A percentile compares a stretch with the other conserved stretches of the same genome.
Conservation (phyloP, 2,113 vertebrate genomes). For the Paramormyrops kingsleyae region DNA sequence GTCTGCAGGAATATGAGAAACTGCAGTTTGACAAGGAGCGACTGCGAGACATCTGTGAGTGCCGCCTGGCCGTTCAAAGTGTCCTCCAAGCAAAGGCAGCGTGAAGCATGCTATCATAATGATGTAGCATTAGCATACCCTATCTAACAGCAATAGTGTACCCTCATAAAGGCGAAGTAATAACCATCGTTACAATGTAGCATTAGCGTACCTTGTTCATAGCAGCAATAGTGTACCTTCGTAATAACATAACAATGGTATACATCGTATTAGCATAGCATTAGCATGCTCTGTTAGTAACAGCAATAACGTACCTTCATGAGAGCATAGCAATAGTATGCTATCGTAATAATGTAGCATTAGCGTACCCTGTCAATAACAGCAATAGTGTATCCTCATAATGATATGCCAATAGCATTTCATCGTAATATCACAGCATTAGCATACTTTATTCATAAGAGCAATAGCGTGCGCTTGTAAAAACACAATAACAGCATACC, state of each 20-base stretch:
- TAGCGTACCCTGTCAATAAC: not conserved
- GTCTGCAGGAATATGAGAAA: constrained; percentile 87
- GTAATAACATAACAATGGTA: not conserved
- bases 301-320: not conserved
- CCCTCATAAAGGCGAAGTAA: not conserved
- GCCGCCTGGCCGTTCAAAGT: not conserved
- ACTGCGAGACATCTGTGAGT: constrained; percentile 92
- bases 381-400: not conserved
- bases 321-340: not conserved
- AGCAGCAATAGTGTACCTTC: not conserved
- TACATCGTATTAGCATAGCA: not conserved
- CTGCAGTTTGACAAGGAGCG: constrained; percentile 93
- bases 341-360: not conserved
- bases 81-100: not conserved
- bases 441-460: not conserved
- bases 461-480: not conserved
- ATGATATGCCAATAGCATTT: not conserved
- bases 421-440: not conserved
- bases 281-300: not conserved
- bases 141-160: not conserved
- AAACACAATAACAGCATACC: not conserved
- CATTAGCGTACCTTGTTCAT: not conserved
- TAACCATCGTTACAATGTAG: not conserved
- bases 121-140: not conserved
- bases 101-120: not conserved